These are phyloP conservation scores for Holocentrus rufus DNA, from an alignment of 2,797 vertebrate species.

Conservation along the genomic window DNA sequence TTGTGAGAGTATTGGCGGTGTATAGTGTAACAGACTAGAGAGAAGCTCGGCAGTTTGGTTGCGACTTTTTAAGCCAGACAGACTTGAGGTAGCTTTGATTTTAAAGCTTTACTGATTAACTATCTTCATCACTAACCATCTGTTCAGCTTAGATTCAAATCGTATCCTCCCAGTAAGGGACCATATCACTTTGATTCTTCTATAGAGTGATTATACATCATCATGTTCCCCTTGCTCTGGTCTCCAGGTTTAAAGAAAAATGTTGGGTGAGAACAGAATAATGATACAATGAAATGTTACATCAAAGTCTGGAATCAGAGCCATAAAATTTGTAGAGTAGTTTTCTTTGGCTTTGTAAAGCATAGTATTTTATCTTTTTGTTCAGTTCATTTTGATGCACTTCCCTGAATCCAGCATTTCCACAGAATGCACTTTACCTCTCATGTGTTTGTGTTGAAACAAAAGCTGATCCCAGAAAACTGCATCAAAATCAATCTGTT, in stretches of 20 bases:
- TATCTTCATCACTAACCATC: constrained; percentile 40
- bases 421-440: not conserved
- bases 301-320: constrained; percentile 1
- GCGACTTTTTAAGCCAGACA: constrained; percentile 31
- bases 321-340: not conserved
- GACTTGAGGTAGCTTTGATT: constrained; percentile 51
- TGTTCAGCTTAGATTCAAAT: constrained; percentile 46
- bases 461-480: not conserved
- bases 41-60: constrained; percentile 29
- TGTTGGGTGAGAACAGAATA: no score
- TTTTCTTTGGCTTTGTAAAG: constrained; percentile 4
- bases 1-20: constrained; percentile 30
- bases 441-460: not conserved
- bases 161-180: not conserved
- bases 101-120: constrained; percentile 34
- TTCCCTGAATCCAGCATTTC: not conserved
- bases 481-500: not conserved
- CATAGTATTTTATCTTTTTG: not conserved
- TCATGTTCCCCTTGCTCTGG: not conserved
- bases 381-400: not conserved
- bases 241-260: not conserved
- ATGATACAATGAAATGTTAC: not conserved
- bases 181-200: constrained; percentile 17
- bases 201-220: not conserved
- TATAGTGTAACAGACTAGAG: constrained; percentile 26